Percentiles rank a stretch among this genome's conserved stretches.
Evolutionary conservation across 2,797 vertebrate species (phyloP).

Genomic region (Oreochromis grahami): DNA sequence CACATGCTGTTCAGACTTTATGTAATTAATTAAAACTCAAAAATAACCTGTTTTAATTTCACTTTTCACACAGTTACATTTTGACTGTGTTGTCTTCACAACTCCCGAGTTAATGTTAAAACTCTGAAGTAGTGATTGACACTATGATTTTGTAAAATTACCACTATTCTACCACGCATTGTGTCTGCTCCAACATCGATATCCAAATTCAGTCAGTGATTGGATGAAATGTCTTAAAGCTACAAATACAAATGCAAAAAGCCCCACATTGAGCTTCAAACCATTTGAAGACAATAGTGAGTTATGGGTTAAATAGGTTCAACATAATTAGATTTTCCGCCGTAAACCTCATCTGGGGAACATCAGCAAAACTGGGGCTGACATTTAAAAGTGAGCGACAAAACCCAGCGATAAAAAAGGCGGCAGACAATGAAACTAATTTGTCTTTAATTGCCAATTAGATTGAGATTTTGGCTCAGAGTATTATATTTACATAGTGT

Average conservation of each 20-base stretch:
- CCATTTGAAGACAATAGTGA: not conserved
- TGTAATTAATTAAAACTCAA: not conserved
- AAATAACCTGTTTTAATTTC: not conserved
- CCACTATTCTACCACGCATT: too few relatives aligned
- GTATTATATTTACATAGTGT: not conserved
- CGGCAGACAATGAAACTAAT: not conserved
- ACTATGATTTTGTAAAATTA: not conserved
- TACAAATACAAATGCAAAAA: not conserved
- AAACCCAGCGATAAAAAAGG: not conserved
- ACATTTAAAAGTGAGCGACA: not conserved
- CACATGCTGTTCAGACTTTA: accelerated
- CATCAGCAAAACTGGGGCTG: not conserved
- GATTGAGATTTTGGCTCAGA: not conserved
- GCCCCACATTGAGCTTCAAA: not conserved
- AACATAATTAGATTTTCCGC: slow-evolving; percentile 11
- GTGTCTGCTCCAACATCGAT: not conserved
- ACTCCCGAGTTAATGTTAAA: not conserved
- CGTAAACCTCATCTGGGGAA: not conserved
- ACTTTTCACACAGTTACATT: not conserved
- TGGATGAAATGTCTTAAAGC: not conserved
- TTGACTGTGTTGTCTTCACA: not conserved
- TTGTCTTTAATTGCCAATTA: not conserved
- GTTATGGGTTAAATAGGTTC: not conserved
- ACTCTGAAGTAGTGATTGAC: not conserved
- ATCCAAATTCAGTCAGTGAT: not conserved